These are phyloP conservation scores for Chaetura pelagica DNA, from an alignment of 2,113 vertebrate species.

Conservation along the genomic window DNA sequence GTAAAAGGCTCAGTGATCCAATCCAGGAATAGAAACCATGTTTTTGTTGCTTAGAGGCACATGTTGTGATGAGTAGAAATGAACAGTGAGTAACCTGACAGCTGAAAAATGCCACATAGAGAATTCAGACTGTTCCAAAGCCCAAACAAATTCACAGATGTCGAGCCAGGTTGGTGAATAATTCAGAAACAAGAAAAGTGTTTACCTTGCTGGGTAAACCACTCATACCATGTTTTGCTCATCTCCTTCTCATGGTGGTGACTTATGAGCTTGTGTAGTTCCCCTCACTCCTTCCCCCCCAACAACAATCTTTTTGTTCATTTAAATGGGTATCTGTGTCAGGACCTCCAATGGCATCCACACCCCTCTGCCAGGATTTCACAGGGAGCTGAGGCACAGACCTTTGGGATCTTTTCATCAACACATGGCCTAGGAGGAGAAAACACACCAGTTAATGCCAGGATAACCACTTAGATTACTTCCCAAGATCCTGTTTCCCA, in stretches of 20 bases:
- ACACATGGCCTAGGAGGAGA: background rate
- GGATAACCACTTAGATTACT: background rate
- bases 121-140: background rate
- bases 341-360: background rate
- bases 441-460: background rate
- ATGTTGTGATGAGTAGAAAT: background rate
- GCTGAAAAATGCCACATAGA: background rate
- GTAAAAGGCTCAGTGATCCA: background rate
- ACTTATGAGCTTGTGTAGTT: background rate
- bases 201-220: background rate
- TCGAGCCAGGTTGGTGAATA: background rate
- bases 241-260: background rate
- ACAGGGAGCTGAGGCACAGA: background rate
- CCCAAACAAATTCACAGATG: background rate
- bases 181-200: background rate
- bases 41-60: conserved; percentile 37
- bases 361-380: background rate
- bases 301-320: background rate
- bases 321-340: background rate
- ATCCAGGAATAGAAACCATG: conserved; percentile 28
- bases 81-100: conserved; percentile 17
- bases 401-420: background rate
- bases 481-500: background rate
- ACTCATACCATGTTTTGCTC: background rate
- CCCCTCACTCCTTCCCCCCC: too few species aligned